A percentile compares a stretch with the other conserved stretches of the same genome.
Conservation (phyloP, 2,888 invertebrate species). For the Drepanosiphum platanoidis region DNA sequence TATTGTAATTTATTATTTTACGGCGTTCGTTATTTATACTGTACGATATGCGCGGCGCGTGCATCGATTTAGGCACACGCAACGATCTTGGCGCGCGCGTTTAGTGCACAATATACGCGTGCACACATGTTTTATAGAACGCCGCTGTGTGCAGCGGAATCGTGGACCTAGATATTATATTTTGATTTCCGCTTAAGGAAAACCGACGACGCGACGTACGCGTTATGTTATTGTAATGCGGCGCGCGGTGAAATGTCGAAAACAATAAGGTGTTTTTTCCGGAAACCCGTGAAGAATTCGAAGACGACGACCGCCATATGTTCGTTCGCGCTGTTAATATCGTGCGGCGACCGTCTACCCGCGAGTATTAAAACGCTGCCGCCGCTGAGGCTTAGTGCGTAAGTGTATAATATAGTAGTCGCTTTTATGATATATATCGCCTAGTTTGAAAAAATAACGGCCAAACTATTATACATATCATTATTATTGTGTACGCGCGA, state of each 20-base stretch:
- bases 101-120: not conserved
- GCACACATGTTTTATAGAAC: not conserved
- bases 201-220: not conserved
- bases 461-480: not conserved
- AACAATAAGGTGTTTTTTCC: not conserved
- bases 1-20: no score
- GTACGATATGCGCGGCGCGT: no score
- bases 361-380: no score
- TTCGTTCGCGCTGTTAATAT: not conserved
- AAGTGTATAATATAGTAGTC: not conserved
- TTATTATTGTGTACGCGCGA: not conserved
- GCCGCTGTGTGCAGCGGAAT: not conserved
- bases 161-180: not conserved
- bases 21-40: no score
- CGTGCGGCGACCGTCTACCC: not conserved
- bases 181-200: constrained; percentile 14
- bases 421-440: not conserved
- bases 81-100: not conserved
- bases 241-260: not conserved
- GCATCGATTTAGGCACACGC: not conserved
- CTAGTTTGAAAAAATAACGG: not conserved
- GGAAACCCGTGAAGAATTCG: not conserved
- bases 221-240: not conserved
- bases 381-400: not conserved
- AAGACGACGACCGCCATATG: constrained; percentile 15